Percentiles rank a stretch among this genome's conserved stretches.
These are phyloP conservation scores for Cricetomys ansorgei DNA, from an alignment of 2,113 vertebrate species.

Conservation along the genomic window DNA sequence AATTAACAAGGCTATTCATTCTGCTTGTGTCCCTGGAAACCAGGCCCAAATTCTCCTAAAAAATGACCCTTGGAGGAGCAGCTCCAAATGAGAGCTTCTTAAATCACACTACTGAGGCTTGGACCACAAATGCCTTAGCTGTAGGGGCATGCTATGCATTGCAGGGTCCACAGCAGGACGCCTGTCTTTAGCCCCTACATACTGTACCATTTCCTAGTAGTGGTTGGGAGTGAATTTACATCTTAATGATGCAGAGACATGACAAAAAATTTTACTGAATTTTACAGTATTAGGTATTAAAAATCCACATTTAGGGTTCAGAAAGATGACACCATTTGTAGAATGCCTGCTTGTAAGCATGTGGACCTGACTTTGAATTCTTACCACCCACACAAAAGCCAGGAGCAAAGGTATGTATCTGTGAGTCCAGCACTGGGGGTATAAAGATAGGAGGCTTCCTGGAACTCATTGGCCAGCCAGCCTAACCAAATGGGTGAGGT, in stretches of 20 bases:
- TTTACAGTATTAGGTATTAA: no score
- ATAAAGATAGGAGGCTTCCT: no score
- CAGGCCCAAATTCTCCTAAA: not conserved
- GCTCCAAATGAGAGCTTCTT: not conserved
- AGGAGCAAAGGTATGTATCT: not conserved
- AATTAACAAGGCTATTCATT: not conserved
- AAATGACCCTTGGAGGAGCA: not conserved
- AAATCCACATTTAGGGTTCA: not conserved
- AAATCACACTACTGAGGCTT: not conserved
- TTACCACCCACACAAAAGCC: not conserved
- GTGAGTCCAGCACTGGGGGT: no score
- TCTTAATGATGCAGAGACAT: no score
- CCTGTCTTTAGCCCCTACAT: not conserved
- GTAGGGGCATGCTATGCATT: not conserved
- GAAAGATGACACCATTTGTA: not conserved
- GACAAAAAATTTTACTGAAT: no score
- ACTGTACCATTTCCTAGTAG: not conserved
- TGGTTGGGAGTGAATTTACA: no score
- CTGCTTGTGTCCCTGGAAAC: not conserved
- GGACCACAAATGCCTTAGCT: not conserved
- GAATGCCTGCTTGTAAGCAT: not conserved
- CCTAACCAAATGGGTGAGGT: no score
- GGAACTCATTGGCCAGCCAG: no score
- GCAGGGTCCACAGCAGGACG: not conserved
- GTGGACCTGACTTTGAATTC: not conserved